Evolutionary conservation across 1,140 invertebrate genomes (phyloP).

Genomic region (Amphibalanus amphitrite): DNA sequence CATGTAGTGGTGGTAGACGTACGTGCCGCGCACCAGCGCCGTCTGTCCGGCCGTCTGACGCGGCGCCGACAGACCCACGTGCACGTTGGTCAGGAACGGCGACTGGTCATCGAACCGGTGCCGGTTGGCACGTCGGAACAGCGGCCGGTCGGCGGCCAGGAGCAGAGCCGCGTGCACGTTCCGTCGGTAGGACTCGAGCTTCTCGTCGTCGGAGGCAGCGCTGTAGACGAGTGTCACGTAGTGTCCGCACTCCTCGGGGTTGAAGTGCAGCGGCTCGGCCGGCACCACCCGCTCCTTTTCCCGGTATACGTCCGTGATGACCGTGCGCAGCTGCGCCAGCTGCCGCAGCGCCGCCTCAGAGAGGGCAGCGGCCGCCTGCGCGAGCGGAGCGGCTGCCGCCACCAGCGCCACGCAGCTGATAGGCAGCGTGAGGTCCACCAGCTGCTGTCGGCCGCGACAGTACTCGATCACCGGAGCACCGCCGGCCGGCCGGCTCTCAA

Average conservation of each 20-base stretch:
- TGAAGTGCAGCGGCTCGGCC: neutral
- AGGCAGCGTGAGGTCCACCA: no score
- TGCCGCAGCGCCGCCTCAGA: neutral
- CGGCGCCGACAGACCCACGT: constrained; percentile 34
- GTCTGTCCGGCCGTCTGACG: no score
- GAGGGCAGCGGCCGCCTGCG: neutral
- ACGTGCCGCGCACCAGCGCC: no score
- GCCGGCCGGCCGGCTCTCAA: no score
- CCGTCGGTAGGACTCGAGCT: constrained; percentile 9
- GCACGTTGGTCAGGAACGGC: constrained; percentile 46
- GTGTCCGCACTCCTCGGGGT: neutral
- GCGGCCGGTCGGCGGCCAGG: constrained; percentile 43
- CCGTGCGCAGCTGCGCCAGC: neutral
- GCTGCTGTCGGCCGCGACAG: no score
- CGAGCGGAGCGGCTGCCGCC: neutral
- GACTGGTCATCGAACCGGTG: constrained; percentile 32
- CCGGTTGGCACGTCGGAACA: constrained; percentile 49
- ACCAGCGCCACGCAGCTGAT: neutral
- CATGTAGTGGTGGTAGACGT: constrained; percentile 43
- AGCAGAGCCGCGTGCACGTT: constrained; percentile 44
- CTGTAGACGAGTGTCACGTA: neutral
- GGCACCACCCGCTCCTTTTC: neutral
- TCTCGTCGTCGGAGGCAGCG: neutral
- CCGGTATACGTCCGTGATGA: neutral
- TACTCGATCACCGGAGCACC: no score